A percentile compares a stretch with the other conserved stretches of the same genome.
phyloP scores from a whole-genome alignment of 2,797 vertebrate species.

The Limosa lapponica region DNA sequence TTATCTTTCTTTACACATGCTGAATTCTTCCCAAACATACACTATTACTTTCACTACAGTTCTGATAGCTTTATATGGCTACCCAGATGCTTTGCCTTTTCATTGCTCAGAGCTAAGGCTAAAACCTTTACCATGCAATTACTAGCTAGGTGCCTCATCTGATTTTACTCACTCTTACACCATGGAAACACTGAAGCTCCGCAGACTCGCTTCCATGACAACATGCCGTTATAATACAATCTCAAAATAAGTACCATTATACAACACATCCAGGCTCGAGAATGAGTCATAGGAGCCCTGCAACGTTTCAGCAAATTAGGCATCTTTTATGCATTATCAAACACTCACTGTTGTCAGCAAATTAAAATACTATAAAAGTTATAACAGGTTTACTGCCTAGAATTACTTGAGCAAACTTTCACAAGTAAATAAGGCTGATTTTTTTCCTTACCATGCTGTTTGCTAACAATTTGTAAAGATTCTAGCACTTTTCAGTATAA shows the following conservation, averaged over 20 bases:
- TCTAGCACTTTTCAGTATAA: background rate
- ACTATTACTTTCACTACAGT: background rate
- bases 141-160: conserved; percentile 55
- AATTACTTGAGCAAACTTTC: background rate
- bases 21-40: background rate
- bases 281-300: background rate
- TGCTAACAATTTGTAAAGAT: background rate
- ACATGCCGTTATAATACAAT: conserved; percentile 40
- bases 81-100: conserved; percentile 4
- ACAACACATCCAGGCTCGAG: conserved; percentile 24
- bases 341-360: background rate
- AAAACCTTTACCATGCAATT: conserved; percentile 48
- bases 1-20: background rate
- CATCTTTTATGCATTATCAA: background rate
- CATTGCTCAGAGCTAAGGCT: conserved; percentile 33
- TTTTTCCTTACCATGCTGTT: background rate
- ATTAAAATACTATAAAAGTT: background rate
- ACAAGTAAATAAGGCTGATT: background rate
- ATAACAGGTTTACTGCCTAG: background rate
- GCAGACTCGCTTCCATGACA: conserved; percentile 72
- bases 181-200: conserved; percentile 75
- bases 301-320: background rate
- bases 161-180: conserved; percentile 75
- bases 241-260: conserved; percentile 23
- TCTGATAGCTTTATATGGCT: background rate